Evolutionary conservation across 2,797 vertebrate genomes (phyloP), one percentile per base, ranked within the genome.

Genomic region (Malurus leucopterus): DNA sequence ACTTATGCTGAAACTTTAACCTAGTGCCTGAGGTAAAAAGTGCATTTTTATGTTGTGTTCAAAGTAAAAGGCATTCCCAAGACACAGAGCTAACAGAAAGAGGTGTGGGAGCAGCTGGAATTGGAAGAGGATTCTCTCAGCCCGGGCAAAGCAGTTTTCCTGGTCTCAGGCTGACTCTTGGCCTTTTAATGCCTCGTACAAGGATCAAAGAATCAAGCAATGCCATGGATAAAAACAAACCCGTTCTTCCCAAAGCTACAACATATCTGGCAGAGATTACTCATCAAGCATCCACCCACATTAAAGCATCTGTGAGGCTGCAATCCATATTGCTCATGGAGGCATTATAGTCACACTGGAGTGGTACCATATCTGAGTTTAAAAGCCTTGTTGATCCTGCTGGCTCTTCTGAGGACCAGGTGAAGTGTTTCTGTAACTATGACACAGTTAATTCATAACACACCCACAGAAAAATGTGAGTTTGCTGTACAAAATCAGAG

Each of bases 221-320:
- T 10, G 15, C 34, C 50, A 23, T 0, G 0, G 55, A 53, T 32
- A 32, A 91, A 86, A 51, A 3, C 20, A 75, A 92, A 69, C 15
- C 55, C 16, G 13, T 55, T 92, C 50, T 79, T 80, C 54, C 40
- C 32, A 72, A 69, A 89, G 51, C 55, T 80, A 36, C 84, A 85
- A 47, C 34, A 17, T 73, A 83, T 77, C 55, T 85, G 65, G 51
- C 82, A 93, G 69, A 71, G 65, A 58, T 90, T 86, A 64, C 78
- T 90, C 79, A 91, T 87, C 86, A 86, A 78, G 44, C 63, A 90
- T 30, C 69, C 68, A 61, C 91, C 92, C 82, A 93, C 92, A 68
- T 34, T 44, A 85, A 83, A 77, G 84, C 87, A 91, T 92, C 89
- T 89, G 82, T 58, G 79, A 83, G 44, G 69, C 65, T 87, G 30